phyloP scores from a whole-genome alignment of 2,797 vertebrate species.

The Phrynocephalus forsythii region DNA sequence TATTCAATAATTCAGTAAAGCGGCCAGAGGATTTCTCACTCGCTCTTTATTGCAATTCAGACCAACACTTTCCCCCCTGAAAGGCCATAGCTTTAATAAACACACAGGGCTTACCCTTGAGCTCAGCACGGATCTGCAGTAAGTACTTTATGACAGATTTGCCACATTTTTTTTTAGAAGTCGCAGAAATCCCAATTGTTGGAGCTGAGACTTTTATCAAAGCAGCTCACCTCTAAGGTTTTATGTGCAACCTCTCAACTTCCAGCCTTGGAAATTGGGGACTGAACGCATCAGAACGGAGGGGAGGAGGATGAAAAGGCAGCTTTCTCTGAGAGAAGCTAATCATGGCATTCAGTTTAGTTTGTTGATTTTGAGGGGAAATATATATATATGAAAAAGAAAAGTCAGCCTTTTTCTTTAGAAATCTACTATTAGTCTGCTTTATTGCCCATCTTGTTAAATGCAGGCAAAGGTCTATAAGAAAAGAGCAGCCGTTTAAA shows the following conservation, averaged over 20 bases:
- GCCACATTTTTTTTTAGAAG: slow-evolving; percentile 51
- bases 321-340: not conserved
- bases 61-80: slow-evolving; percentile 45
- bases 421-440: slow-evolving; percentile 1
- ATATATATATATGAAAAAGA: no score
- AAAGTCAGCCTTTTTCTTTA: not conserved
- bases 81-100: slow-evolving; percentile 51
- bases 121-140: slow-evolving; percentile 56
- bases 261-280: not conserved
- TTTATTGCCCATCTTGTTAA: not conserved
- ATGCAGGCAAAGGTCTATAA: not conserved
- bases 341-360: slow-evolving; percentile 27
- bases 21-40: slow-evolving; percentile 25
- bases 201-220: slow-evolving; percentile 53
- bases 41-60: slow-evolving; percentile 49
- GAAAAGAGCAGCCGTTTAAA: not conserved
- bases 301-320: slow-evolving; percentile 1
- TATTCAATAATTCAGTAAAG: slow-evolving; percentile 60
- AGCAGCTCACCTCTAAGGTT: slow-evolving; percentile 36
- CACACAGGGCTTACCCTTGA: slow-evolving; percentile 56
- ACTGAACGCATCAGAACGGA: not conserved
- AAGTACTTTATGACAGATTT: slow-evolving; percentile 64
- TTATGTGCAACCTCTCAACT: slow-evolving; percentile 44
- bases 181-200: slow-evolving; percentile 57
- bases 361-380: not conserved